These are phyloP conservation scores for Neotoma lepida DNA, from an alignment of 2,113 vertebrate genomes.

Conservation along the genomic window DNA sequence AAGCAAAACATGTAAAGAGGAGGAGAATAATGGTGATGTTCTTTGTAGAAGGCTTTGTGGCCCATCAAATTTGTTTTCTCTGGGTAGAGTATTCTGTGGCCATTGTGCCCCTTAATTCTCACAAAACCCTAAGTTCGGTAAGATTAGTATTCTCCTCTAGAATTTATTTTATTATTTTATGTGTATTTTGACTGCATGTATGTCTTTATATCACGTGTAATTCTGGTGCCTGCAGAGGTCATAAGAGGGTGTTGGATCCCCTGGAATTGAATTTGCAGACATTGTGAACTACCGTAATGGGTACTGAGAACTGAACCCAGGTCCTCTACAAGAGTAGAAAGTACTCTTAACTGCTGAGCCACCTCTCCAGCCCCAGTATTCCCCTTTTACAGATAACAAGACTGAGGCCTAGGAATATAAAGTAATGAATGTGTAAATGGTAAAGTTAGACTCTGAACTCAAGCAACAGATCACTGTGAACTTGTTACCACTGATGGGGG, in stretches of 20 bases:
- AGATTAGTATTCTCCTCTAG: neutral
- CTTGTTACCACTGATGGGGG: neutral
- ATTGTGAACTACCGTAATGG: neutral
- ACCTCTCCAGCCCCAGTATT: neutral
- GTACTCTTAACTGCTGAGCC: neutral
- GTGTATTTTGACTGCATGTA: neutral
- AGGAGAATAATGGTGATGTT: neutral
- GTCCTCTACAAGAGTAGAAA: neutral
- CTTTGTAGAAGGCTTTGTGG: neutral
- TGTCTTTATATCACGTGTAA: neutral
- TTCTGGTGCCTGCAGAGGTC: neutral
- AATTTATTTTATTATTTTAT: neutral
- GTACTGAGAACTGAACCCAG: neutral
- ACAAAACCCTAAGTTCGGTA: neutral
- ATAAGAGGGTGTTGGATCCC: neutral
- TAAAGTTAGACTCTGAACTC: neutral
- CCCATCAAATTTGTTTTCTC: neutral
- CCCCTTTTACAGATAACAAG: neutral
- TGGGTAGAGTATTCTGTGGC: neutral
- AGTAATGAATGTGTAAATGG: neutral
- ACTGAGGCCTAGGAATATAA: neutral
- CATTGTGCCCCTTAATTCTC: slow-evolving; percentile 40
- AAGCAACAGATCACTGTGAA: neutral
- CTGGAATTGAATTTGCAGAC: neutral
- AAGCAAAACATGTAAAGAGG: neutral